Base-by-base conservation (phyloP, 2,888 invertebrate genomes). In the Yponomeuta sedellus region DNA sequence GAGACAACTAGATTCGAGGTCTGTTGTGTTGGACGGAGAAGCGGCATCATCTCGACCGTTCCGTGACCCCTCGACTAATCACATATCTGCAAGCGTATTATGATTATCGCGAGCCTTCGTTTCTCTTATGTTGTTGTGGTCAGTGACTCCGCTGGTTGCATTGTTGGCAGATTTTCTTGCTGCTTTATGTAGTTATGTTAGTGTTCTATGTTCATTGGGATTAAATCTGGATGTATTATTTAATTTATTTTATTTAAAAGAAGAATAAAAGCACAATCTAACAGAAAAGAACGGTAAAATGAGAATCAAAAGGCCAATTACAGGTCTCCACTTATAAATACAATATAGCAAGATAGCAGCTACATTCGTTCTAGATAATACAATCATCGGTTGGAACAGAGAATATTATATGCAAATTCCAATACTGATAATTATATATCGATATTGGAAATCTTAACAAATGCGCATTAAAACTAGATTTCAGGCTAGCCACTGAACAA, bases 41-140 rank as follows among this genome's bases (percentile, higher is more conserved):
- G 71, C 69, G 70, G 75, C 77, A 74, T 85, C 86, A 85, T 86
- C 81, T 76, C 87, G 86, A 89, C 88, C 89, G 89, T 86, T 88
- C 81, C 87, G 85, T 89, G 90, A 90, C 89, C 89, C 86, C 85
- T 77, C 77, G 81, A 81, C 85, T 89, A 90, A 90, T 90, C 89
- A 90, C 88, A 88, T 89, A 89, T 90, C 89, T 88, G 87, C 89
- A 85, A 88, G 88, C 83, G 81, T 88, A 87, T 89, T 89, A 88
- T 88, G 88, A 89, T 89, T 86, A 90, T 88, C 87, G 85, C 87
- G 79, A 82, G 83, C 76, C 82, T 85, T 83, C 82, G 83, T 84
- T 84, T 80, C 86, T 84, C 81, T 82, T 83, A 82, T 80, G 83
- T 81, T 81, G 82, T 75, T 83, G 83, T 89, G 88, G 89, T 88